Percentiles rank a stretch among this genome's conserved stretches.
Evolutionary conservation across 2,113 vertebrate genomes (phyloP).

Genomic region (Psilopsiagon aurifrons): DNA sequence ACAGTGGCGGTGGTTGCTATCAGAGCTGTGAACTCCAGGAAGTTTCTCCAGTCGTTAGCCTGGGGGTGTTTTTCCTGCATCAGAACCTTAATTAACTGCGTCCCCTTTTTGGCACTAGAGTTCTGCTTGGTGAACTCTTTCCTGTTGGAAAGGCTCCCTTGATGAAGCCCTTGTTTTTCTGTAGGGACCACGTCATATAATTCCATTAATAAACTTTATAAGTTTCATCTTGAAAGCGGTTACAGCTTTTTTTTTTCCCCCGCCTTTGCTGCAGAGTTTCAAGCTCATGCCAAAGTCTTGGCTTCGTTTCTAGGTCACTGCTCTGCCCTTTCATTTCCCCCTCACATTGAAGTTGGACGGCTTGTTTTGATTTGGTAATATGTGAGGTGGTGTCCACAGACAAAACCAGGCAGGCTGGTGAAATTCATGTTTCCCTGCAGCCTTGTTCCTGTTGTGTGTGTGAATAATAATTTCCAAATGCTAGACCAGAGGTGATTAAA

Average conservation of each 20-base stretch:
- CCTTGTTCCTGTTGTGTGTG: slow-evolving; percentile 9
- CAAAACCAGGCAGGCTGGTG: slow-evolving; percentile 47
- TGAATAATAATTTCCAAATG: slow-evolving; percentile 56
- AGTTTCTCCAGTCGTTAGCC: neutral
- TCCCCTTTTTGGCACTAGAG: neutral
- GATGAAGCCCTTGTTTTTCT: neutral
- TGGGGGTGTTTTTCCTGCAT: neutral
- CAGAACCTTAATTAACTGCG: neutral
- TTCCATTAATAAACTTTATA: slow-evolving; percentile 5
- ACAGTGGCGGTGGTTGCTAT: neutral
- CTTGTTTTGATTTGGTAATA: slow-evolving; percentile 63
- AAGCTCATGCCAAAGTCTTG: slow-evolving; percentile 1
- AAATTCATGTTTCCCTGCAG: slow-evolving; percentile 41
- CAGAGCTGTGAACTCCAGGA: accelerated
- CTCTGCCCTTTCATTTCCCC: slow-evolving; percentile 59
- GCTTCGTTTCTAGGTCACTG: slow-evolving; percentile 53
- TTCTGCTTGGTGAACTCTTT: neutral
- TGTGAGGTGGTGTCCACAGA: slow-evolving; percentile 47
- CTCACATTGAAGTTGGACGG: neutral
- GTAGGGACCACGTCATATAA: neutral
- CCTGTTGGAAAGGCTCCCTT: neutral
- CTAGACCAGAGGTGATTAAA: slow-evolving; percentile 11
- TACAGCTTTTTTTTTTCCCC: neutral
- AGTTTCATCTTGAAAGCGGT: neutral
- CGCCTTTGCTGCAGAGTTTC: neutral